These are phyloP conservation scores for Halictus ligatus DNA, from an alignment of 2,888 invertebrate species.

Conservation along the genomic window DNA sequence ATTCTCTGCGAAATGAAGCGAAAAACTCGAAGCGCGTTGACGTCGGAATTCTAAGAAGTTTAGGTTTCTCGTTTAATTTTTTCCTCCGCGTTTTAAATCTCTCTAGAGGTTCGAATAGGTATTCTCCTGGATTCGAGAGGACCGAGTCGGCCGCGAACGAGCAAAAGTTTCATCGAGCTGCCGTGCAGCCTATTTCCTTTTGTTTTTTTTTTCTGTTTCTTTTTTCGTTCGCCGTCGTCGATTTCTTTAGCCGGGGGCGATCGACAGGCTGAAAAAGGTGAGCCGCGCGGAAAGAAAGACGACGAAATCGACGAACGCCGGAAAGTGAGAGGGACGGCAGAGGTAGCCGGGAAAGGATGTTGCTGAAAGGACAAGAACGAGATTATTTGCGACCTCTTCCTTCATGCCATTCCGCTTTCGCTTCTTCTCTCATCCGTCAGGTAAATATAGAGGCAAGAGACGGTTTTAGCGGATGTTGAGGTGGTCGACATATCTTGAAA, in stretches of 20 bases:
- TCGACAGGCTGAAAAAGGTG: background rate
- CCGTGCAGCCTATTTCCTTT: constrained; percentile 18
- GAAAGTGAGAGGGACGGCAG: constrained; percentile 28
- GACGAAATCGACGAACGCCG: background rate
- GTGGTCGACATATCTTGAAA: no score
- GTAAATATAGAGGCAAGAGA: background rate
- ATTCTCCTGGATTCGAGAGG: constrained; percentile 23
- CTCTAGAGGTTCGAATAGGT: constrained; percentile 47
- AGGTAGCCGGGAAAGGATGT: background rate
- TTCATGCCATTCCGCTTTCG: background rate
- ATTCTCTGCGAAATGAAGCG: no score
- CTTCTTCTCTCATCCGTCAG: background rate
- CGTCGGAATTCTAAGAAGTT: no score
- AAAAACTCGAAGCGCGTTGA: no score
- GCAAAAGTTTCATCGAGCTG: constrained; percentile 40
- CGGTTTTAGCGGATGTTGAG: background rate
- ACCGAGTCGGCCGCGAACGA: constrained; percentile 40
- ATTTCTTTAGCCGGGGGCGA: background rate
- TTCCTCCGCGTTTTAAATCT: no score
- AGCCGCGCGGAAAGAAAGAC: background rate
- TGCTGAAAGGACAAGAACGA: constrained; percentile 24
- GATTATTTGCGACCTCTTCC: constrained; percentile 13
- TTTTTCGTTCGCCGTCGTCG: background rate
- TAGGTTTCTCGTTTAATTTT: no score
- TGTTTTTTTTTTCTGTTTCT: background rate